Evolutionary conservation across 1,140 invertebrate species (phyloP).

Genomic region (Zophobas morio): DNA sequence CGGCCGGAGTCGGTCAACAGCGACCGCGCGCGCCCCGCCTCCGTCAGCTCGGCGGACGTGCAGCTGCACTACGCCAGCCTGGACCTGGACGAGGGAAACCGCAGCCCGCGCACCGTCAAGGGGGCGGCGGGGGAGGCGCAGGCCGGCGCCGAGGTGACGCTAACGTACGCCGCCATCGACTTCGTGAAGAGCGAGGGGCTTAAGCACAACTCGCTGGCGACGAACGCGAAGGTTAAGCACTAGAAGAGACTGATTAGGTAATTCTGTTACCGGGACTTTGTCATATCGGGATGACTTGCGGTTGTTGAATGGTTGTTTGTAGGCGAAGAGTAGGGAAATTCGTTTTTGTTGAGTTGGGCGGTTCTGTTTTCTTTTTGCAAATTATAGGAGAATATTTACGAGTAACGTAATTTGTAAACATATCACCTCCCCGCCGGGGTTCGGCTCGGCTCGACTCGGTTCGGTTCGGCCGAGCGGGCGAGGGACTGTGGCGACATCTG

Average conservation of each 20-base stretch:
- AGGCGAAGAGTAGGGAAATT: conserved; percentile 21
- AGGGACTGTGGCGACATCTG: conserved; percentile 18
- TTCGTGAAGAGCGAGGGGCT: conserved; percentile 75
- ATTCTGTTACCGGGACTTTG: conserved; percentile 48
- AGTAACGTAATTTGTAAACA: conserved; percentile 48
- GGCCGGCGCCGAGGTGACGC: conserved; percentile 67
- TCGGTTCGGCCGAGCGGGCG: not conserved
- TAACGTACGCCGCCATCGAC: conserved; percentile 81
- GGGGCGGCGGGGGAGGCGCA: conserved; percentile 57
- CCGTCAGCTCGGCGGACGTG: conserved; percentile 66
- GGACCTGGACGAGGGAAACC: conserved; percentile 70
- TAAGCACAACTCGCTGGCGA: conserved; percentile 64
- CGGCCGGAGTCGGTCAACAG: conserved; percentile 69
- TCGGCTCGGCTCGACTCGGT: not conserved
- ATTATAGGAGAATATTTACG: conserved; percentile 48
- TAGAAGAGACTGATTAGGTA: conserved; percentile 51
- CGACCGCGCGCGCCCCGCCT: conserved; percentile 66
- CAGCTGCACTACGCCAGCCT: conserved; percentile 78
- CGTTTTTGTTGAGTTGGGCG: conserved; percentile 15
- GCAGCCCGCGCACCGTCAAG: conserved; percentile 53
- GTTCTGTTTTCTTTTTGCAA: conserved; percentile 30
- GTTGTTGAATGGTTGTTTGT: conserved; percentile 22
- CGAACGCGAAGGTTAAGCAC: conserved; percentile 58
- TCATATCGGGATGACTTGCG: conserved; percentile 17
- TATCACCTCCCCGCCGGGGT: conserved; percentile 35